Evolutionary conservation across 2,797 vertebrate genomes (phyloP).

Genomic region (Alca torda): DNA sequence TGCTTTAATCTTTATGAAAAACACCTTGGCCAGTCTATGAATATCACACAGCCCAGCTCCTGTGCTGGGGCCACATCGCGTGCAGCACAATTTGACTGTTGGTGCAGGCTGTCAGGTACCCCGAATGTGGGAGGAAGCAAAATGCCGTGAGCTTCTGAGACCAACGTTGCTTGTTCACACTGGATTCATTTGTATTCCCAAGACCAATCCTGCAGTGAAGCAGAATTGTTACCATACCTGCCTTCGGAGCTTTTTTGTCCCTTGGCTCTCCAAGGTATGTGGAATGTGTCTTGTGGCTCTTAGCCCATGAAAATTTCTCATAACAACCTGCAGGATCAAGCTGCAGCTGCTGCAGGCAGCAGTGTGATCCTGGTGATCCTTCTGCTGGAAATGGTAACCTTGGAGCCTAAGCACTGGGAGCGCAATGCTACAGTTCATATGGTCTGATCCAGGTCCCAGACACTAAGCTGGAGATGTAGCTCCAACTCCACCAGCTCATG

Average conservation of each 20-base stretch:
- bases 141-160: neutral
- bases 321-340: neutral
- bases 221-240: neutral
- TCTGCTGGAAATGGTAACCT: neutral
- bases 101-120: neutral
- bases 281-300: neutral
- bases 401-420: neutral
- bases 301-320: neutral
- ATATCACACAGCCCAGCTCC: neutral
- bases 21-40: neutral
- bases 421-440: neutral
- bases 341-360: neutral
- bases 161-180: neutral
- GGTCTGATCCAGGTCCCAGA: neutral
- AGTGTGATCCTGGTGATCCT: neutral
- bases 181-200: neutral
- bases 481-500: neutral
- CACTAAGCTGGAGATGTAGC: neutral
- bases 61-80: fast-evolving
- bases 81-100: neutral
- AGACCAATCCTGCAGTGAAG: neutral
- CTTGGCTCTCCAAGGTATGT: neutral
- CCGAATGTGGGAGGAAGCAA: neutral
- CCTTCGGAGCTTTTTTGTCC: neutral
- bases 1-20: neutral